Evolutionary conservation across 2,797 vertebrate genomes (phyloP), one percentile per base, ranked within the genome.

Genomic region (Delichon dasypus): DNA sequence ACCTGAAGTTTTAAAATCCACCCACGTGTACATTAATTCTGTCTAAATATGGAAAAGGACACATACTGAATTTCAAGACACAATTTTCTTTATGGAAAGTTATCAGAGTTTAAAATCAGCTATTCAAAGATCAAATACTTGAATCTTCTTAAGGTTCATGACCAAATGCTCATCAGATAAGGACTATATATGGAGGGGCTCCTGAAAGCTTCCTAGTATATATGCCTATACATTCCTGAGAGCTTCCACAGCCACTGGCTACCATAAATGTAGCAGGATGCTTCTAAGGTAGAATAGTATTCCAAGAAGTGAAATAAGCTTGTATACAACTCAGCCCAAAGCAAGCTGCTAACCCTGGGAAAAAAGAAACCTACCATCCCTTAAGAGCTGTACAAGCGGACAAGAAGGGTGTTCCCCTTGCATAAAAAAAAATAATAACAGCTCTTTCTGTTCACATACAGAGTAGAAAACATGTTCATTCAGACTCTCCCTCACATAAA

Each of bases 41-140:
- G 76, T 58, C 62, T 78, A 83, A 85, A 81, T 72, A 95, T 30
- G 65, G 88, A 82, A 92, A 94, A 94, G 40, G 75, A 88, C 27
- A 75, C 11, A 74, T 29, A 89, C 25, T 68, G 50, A 45, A 85
- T 77, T 94, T 93, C 61, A 83, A 90, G 34, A 90, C 26, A 70
- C 12, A 32, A 42, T 72, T 92, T 83, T 83, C 25, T 42, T 74
- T 80, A 55, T 5, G 13, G 62, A 91, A 88, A 47, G 20, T 92
- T 85, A 76, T 16, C 47, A 82, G 30, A 80, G n/a, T 74, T 88
- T 64, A 62, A 88, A 94, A 51, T 16, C 38, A 91, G 48, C 19
- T 78, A 75, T 27, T 77, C 34, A 54, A 75, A 94, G n/a, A 72
- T 32, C 18, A 92, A 78, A 32, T 51, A 75, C 47, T 70, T 78